A percentile compares a stretch with the other conserved stretches of the same genome.
phyloP scores from a whole-genome alignment of 2,797 vertebrate genomes.

The Sebastes itinus region DNA sequence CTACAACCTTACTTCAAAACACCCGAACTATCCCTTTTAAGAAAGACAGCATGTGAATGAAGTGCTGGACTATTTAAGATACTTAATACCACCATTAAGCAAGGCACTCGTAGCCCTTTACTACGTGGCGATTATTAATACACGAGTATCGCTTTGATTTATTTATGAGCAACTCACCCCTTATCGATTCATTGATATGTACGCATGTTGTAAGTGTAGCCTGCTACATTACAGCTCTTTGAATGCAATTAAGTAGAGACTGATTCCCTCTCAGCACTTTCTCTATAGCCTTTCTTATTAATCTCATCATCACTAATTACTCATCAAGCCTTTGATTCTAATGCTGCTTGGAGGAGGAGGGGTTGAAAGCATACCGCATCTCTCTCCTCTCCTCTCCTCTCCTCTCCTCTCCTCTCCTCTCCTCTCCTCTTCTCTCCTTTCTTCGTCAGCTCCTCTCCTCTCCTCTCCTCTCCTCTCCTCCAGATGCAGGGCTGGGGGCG shows the following conservation, averaged over 20 bases:
- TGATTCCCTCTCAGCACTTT: conserved; percentile 51
- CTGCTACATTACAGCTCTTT: conserved; percentile 18
- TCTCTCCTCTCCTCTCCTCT: not conserved
- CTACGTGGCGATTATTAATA: not conserved
- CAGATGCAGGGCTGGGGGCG: conserved; percentile 62
- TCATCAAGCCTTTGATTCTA: conserved; percentile 74
- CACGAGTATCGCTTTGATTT: conserved; percentile 7
- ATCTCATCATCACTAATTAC: conserved; percentile 73
- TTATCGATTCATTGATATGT: conserved; percentile 35
- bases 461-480: conserved; percentile 26
- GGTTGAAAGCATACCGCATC: conserved; percentile 26
- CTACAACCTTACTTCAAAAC: too few species aligned
- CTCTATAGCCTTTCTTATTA: conserved; percentile 61
- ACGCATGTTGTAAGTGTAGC: conserved; percentile 9
- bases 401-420: not conserved
- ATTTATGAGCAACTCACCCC: conserved; percentile 10
- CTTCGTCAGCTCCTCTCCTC: conserved; percentile 6
- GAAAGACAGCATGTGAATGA: not conserved
- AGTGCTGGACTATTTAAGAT: not conserved
- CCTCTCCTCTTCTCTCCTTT: not conserved
- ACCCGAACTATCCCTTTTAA: not conserved
- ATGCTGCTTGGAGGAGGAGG: conserved; percentile 36
- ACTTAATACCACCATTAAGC: not conserved
- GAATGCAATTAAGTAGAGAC: conserved; percentile 43
- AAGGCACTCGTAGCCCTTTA: not conserved